phyloP scores from a whole-genome alignment of 2,797 vertebrate genomes.

The Meriones psammophilus region DNA sequence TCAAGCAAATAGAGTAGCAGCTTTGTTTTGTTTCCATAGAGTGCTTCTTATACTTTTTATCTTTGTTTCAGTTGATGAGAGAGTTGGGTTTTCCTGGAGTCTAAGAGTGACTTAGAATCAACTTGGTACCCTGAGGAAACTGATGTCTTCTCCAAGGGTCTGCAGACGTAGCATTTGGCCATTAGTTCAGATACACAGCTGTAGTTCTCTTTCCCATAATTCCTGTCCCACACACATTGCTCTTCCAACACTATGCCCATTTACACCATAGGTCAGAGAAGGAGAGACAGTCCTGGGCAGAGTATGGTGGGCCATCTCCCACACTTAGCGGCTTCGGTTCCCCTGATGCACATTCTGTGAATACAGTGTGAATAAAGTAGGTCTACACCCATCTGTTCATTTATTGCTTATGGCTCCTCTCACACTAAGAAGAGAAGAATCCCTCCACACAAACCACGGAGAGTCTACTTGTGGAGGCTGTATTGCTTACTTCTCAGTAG shows the following conservation, averaged over 20 bases:
- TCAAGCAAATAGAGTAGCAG: background rate
- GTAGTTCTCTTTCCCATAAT: background rate
- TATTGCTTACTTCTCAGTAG: background rate
- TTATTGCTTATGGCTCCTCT: background rate
- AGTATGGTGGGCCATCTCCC: background rate
- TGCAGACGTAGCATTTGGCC: background rate
- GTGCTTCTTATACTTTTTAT: background rate
- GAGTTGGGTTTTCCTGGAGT: background rate
- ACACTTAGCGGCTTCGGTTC: background rate
- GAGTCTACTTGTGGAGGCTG: background rate
- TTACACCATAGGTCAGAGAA: background rate
- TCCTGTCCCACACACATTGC: background rate
- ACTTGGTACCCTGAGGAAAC: background rate
- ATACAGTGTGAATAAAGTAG: background rate
- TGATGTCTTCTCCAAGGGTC: background rate
- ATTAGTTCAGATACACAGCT: background rate
- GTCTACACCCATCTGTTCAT: background rate
- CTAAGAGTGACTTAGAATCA: background rate
- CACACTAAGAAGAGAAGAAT: background rate
- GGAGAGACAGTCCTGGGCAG: accelerated
- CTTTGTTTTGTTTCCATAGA: background rate
- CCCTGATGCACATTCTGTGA: background rate
- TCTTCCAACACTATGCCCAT: background rate
- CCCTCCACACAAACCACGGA: too few relatives aligned
- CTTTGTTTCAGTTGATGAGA: background rate